Evolutionary conservation across 2,113 vertebrate species (phyloP), one percentile per base, ranked within the genome.

Genomic region (Nesoenas mayeri): DNA sequence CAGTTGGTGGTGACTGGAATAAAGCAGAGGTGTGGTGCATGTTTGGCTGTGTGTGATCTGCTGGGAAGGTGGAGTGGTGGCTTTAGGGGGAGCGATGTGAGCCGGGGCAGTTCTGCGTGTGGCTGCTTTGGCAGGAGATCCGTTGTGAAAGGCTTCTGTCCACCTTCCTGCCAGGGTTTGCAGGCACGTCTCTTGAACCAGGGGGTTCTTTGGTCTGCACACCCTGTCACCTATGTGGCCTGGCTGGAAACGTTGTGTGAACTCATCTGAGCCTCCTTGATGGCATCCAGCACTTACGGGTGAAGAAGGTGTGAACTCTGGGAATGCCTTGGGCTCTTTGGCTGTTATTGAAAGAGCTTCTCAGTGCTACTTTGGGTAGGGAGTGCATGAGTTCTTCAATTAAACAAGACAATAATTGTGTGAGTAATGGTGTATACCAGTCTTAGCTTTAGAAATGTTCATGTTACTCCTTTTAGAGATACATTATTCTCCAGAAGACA

Each of bases 281-380:
- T 91, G 88, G 40, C 32, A 69, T 53, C 19, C 44, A 47, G n/a
- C 82, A 5, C 62, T 91, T 72, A 7, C 2, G 31, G 47, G 40
- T 66, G 58, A 69, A 50, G 32, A 77, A 79, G n/a, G n/a, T 81
- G 48, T 58, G 31, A 50, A 24, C 36, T 53, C 29, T n/a, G 62
- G 71, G 71, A 72, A 57, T 0, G 1, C 50, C 0, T 0, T 34
- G 38, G 64, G 56, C 70, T 64, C 42, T n/a, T 44, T 26, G 16
- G 24, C 15, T 1, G 0, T 26, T 91, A 38, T 5, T 1, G 0
- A 44, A 51, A 0, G 2, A 74, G 32, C 36, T 85, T 9, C 38
- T 69, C 29, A 38, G 4, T 83, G 56, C 56, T 50, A 7, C 60
- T 50, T 61, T 79, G 69, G 91, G 16, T 62, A 74, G 64, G 36